Evolutionary conservation across 2,888 invertebrate species (phyloP).

Genomic region (Digitonthophagus gazella): DNA sequence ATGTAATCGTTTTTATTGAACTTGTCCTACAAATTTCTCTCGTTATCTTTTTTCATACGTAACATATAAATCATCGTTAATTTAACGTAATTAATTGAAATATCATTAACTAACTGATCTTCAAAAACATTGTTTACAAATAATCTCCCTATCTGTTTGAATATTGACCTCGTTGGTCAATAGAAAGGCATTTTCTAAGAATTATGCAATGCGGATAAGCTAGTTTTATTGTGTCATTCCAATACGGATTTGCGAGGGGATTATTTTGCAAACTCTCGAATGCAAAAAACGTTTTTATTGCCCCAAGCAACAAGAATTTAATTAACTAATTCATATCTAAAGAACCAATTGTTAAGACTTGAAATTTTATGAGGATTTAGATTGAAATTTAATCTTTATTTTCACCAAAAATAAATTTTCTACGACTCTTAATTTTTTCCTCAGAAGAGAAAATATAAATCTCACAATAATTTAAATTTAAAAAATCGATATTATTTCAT

Average conservation of each 20-base stretch:
- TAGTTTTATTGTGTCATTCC: not conserved
- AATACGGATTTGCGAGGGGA: not conserved
- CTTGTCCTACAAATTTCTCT: too few species aligned
- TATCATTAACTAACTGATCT: not conserved
- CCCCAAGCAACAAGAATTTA: too few species aligned
- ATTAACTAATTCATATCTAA: too few species aligned
- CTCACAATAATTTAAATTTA: not conserved
- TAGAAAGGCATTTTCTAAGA: not conserved
- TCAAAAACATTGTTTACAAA: not conserved
- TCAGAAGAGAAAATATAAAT: not conserved
- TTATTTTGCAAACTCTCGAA: not conserved
- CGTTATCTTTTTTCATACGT: too few species aligned
- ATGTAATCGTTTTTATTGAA: too few species aligned
- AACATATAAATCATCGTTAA: not conserved
- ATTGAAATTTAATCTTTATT: too few species aligned
- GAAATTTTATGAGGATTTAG: too few species aligned
- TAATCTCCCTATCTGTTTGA: not conserved
- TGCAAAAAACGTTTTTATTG: too few species aligned
- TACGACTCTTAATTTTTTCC: too few species aligned
- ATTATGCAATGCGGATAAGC: not conserved
- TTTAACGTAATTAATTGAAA: not conserved
- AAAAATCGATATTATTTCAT: not conserved
- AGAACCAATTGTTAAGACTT: too few species aligned
- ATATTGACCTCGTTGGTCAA: not conserved
- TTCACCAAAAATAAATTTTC: too few species aligned